Conservation (phyloP, 1,140 invertebrate genomes). For the Tigriopus japonicus region DNA sequence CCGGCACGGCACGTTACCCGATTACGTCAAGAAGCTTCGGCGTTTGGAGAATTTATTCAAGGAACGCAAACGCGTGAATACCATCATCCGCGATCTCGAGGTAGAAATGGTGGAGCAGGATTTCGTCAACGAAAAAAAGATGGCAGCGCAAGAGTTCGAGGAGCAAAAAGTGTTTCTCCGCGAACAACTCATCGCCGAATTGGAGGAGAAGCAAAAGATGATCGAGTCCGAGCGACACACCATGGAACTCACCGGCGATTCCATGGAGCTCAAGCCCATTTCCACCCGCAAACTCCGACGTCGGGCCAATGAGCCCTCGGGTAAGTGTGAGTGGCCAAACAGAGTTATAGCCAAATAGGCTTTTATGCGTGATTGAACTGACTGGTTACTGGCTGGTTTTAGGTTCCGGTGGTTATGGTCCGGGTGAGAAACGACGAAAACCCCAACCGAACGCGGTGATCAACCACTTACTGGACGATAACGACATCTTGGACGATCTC, state of each 20-base stretch:
- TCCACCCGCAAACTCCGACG: conserved; percentile 68
- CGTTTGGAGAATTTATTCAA: conserved; percentile 41
- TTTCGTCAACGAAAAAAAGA: conserved; percentile 65
- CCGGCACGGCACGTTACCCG: conserved; percentile 62
- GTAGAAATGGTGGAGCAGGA: conserved; percentile 68
- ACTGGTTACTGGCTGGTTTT: not conserved
- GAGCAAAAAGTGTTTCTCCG: conserved; percentile 81
- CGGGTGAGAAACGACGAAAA: conserved; percentile 40
- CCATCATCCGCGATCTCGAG: conserved; percentile 60
- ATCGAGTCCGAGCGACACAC: conserved; percentile 69
- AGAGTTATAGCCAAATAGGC: no score
- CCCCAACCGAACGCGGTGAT: conserved; percentile 56
- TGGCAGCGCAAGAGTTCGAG: conserved; percentile 74
- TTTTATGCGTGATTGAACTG: no score
- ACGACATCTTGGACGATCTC: conserved; percentile 69
- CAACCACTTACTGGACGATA: conserved; percentile 66
- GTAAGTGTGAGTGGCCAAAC: conserved; percentile 25
- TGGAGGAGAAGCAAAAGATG: conserved; percentile 74
- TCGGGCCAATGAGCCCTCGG: conserved; percentile 78
- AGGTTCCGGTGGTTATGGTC: not conserved
- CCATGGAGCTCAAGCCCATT: conserved; percentile 51
- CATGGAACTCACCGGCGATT: conserved; percentile 69
- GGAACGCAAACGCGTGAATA: conserved; percentile 46
- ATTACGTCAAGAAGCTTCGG: conserved; percentile 59
- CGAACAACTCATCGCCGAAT: conserved; percentile 69